phyloP scores from a whole-genome alignment of 1,140 invertebrate species.

The Epicauta chinensis region DNA sequence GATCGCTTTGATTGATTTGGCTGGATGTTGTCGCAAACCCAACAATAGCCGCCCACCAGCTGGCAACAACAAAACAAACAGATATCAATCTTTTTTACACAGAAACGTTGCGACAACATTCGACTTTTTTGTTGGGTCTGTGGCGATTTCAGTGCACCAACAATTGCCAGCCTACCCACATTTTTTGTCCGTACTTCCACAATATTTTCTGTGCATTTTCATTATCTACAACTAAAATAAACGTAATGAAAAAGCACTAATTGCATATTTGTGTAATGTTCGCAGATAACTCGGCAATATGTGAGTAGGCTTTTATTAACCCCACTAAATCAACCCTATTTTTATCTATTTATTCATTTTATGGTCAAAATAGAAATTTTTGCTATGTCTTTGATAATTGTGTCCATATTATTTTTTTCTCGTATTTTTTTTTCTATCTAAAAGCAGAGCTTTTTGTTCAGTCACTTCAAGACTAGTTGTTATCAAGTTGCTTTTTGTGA shows the following conservation, averaged over 20 bases:
- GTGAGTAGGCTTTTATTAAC: slow-evolving; percentile 35
- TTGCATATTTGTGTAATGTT: slow-evolving; percentile 37
- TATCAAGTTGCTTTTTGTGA: too few species aligned
- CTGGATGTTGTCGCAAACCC: slow-evolving; percentile 15
- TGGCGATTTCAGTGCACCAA: slow-evolving; percentile 16
- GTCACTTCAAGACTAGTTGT: too few species aligned
- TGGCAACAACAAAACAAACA: background rate
- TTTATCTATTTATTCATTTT: too few species aligned
- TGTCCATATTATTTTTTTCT: too few species aligned
- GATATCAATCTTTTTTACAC: background rate
- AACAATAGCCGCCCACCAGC: too few species aligned
- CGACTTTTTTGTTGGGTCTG: slow-evolving; percentile 10
- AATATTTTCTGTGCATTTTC: slow-evolving; percentile 11
- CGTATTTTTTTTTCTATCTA: too few species aligned
- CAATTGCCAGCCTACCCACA: slow-evolving; percentile 20
- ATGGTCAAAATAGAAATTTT: too few species aligned
- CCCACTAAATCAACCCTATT: background rate
- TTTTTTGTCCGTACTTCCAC: slow-evolving; percentile 13
- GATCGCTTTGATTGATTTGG: slow-evolving; percentile 3
- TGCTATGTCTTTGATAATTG: too few species aligned
- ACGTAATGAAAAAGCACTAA: too few species aligned
- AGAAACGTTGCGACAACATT: too few species aligned
- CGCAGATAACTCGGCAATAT: slow-evolving; percentile 38
- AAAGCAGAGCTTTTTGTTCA: too few species aligned
- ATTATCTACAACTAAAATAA: background rate